Evolutionary conservation across 2,797 vertebrate genomes (phyloP), one percentile per base, ranked within the genome.

Genomic region (Myotis planiceps): DNA sequence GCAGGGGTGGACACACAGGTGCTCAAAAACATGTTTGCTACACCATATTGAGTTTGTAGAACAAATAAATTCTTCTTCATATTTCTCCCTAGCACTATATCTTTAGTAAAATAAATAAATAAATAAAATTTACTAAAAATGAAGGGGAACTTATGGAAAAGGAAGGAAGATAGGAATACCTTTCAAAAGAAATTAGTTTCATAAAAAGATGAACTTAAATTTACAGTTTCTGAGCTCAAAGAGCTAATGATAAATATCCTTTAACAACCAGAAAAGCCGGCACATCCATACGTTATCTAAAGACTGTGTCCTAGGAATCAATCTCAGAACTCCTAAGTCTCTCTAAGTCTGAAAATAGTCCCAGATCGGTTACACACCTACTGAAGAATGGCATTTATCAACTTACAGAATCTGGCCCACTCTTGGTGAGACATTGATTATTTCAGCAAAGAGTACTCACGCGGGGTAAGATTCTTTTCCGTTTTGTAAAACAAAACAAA

Each of bases 401-500:
- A 63, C 55, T 75, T 76, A 82, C 5, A 90, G 39, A 88, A 74
- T 34, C 53, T 74, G 88, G 47, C 74, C 34, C 23, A 9, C 32
- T 19, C 25, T 21, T 60, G 78, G 23, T 0, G 85, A 82, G 80
- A 68, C 63, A 75, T 0, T 19, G 53, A 76, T 94, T 65, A 66
- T 16, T 82, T 95, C 47, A 83, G 58, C 80, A 90, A 49, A 10
- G 45, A 18, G n/a, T 75, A 27, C 68, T 93, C 72, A 18, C 29
- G n/a, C 0, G 0, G 85, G 18, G 79, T n/a, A 39, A 79, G 79
- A 78, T 47, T 58, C 39, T 88, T 94, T 90, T 63, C 86, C 29
- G 19, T 42, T 96, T 83, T 88, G n/a, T 92, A 76, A 85, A 74
- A 65, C 80, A 89, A 91, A 96, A 74, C 76, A 63, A 60, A 91